Percentiles rank a stretch among this genome's conserved stretches.
These are phyloP conservation scores for Chymomyza procnemis DNA, from an alignment of 2,888 invertebrate species.

Conservation along the genomic window DNA sequence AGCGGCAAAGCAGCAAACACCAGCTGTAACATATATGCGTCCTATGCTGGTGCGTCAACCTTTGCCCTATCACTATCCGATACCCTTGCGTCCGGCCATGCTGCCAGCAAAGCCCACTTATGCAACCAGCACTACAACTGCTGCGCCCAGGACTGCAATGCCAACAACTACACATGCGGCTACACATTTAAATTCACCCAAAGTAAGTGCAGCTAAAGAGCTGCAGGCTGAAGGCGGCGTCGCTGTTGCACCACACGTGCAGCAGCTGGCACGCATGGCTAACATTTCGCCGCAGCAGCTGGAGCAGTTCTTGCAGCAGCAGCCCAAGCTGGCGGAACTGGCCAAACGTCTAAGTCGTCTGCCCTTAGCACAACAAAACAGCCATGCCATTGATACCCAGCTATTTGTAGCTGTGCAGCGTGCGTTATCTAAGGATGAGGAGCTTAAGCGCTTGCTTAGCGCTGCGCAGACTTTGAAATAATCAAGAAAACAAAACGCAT, in stretches of 20 bases:
- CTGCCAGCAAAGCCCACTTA: neutral
- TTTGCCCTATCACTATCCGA: slow-evolving; percentile 68
- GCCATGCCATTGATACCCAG: slow-evolving; percentile 55
- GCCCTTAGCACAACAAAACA: slow-evolving; percentile 57
- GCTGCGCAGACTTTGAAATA: slow-evolving; percentile 59
- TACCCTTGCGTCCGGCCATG: slow-evolving; percentile 57
- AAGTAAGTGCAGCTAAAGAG: neutral
- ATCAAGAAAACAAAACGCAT: neutral
- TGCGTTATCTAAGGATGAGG: slow-evolving; percentile 65
- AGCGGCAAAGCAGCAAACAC: neutral
- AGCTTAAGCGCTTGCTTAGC: slow-evolving; percentile 53
- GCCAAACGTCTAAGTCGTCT: slow-evolving; percentile 62
- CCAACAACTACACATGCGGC: slow-evolving; percentile 5
- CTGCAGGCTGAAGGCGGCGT: slow-evolving; percentile 5
- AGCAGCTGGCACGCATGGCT: slow-evolving; percentile 53
- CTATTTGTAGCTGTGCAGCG: slow-evolving; percentile 58
- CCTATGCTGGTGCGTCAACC: slow-evolving; percentile 52
- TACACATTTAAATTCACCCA: slow-evolving; percentile 66
- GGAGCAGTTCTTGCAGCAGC: slow-evolving; percentile 57
- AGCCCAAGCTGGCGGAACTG: slow-evolving; percentile 67
- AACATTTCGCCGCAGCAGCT: slow-evolving; percentile 55
- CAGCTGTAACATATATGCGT: neutral
- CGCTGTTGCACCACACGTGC: slow-evolving; percentile 51
- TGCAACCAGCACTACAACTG: neutral
- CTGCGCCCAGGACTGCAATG: slow-evolving; percentile 10